These are phyloP conservation scores for Mormoops blainvillei DNA, from an alignment of 2,113 vertebrate genomes.

Conservation along the genomic window DNA sequence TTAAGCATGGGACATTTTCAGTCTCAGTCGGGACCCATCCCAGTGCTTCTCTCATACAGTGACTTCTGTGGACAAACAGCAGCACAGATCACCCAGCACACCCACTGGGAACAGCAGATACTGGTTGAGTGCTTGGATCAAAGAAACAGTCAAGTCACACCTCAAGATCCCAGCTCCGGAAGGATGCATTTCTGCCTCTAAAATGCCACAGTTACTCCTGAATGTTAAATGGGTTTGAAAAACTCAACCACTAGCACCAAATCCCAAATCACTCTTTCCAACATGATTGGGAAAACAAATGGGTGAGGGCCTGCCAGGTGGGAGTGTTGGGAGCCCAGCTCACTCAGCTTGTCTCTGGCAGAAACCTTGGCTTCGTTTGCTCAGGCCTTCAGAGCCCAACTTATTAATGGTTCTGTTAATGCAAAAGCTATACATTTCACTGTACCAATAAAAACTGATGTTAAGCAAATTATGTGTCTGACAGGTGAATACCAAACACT, in stretches of 20 bases:
- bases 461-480: conserved; percentile 46
- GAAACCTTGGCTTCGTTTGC: conserved; percentile 2
- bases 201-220: conserved; percentile 58
- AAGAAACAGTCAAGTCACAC: conserved; percentile 54
- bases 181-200: conserved; percentile 53
- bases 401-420: conserved; percentile 65
- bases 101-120: conserved; percentile 29
- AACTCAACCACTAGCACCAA: not conserved
- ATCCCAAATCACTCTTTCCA: not conserved
- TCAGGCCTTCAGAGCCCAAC: conserved; percentile 28
- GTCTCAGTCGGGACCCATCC: not conserved
- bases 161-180: conserved; percentile 33
- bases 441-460: conserved; percentile 58
- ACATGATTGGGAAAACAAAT: conserved; percentile 58
- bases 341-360: conserved; percentile 54
- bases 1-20: not conserved
- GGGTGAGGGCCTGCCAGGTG: conserved; percentile 54
- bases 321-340: conserved; percentile 9
- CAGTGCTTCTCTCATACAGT: not conserved
- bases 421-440: conserved; percentile 62
- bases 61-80: not conserved
- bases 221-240: conserved; percentile 49
- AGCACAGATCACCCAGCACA: not conserved
- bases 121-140: conserved; percentile 27
- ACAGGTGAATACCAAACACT: conserved; percentile 14